Percentiles rank a stretch among this genome's conserved stretches.
Conservation (phyloP, 2,888 invertebrate species). For the Leptinotarsa haldemani region DNA sequence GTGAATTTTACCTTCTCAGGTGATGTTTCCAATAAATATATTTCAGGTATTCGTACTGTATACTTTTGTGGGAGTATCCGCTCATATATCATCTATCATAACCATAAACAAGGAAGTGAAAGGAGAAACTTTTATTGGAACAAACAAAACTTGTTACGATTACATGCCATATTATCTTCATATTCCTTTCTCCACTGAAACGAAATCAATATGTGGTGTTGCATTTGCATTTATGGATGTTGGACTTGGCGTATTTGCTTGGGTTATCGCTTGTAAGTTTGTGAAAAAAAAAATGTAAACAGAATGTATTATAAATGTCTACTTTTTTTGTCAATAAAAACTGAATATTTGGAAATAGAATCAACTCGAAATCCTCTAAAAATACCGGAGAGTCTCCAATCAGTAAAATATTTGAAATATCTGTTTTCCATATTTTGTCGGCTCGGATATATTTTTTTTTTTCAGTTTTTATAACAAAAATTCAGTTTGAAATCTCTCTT, state of each 20-base stretch:
- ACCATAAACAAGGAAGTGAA: constrained; percentile 38
- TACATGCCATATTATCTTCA: constrained; percentile 45
- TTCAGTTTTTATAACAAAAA: no score
- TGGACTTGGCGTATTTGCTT: constrained; percentile 40
- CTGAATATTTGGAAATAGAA: no score
- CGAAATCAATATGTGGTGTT: constrained; percentile 39
- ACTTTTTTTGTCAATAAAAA: no score
- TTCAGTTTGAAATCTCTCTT: no score
- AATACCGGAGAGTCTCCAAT: no score
- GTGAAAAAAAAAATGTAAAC: neutral
- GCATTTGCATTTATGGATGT: constrained; percentile 47
- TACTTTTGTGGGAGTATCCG: constrained; percentile 45
- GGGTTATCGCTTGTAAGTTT: constrained; percentile 46
- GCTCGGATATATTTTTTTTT: no score
- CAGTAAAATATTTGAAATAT: no score
- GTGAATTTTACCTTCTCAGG: no score
- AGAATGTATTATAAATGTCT: no score
- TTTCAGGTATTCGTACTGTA: constrained; percentile 44
- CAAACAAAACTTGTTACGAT: constrained; percentile 43
- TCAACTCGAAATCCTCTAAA: no score
- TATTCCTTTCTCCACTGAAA: constrained; percentile 44
- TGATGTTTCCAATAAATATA: neutral
- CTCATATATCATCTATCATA: constrained; percentile 43
- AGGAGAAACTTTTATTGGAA: constrained; percentile 37
- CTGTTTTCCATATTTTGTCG: no score